A percentile compares a stretch with the other conserved stretches of the same genome.
Conservation (phyloP, 2,113 vertebrate genomes). For the Ceyx margarethae region DNA sequence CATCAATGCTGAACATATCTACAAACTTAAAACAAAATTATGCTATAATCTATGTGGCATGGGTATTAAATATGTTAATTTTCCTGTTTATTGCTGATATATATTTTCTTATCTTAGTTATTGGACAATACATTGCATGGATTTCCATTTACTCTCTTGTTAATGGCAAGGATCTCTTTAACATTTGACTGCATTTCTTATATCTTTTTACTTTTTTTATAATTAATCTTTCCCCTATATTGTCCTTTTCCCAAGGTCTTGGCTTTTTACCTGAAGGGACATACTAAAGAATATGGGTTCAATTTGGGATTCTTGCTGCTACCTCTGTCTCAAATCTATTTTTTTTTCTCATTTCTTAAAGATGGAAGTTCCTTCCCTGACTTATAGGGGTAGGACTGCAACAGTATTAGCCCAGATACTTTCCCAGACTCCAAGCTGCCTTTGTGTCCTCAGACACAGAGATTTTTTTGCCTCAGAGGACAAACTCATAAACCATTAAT, state of each 20-base stretch:
- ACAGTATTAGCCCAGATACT: neutral
- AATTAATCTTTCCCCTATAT: neutral
- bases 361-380: neutral
- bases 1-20: neutral
- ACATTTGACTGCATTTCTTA: neutral
- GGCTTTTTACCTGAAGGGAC: neutral
- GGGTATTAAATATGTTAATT: neutral
- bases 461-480: neutral
- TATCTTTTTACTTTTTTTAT: neutral
- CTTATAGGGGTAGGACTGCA: neutral
- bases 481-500: neutral
- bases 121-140: neutral
- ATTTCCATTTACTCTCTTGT: neutral
- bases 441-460: neutral
- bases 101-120: neutral
- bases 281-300: rapidly evolving
- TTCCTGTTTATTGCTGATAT: neutral
- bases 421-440: neutral
- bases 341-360: neutral
- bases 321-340: neutral
- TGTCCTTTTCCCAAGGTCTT: neutral
- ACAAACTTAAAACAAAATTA: neutral
- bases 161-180: neutral
- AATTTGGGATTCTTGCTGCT: neutral
- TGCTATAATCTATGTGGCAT: neutral